Percentiles rank a stretch among this genome's conserved stretches.
Evolutionary conservation across 2,888 invertebrate species (phyloP).

Genomic region (Heterodera filipjevi): DNA sequence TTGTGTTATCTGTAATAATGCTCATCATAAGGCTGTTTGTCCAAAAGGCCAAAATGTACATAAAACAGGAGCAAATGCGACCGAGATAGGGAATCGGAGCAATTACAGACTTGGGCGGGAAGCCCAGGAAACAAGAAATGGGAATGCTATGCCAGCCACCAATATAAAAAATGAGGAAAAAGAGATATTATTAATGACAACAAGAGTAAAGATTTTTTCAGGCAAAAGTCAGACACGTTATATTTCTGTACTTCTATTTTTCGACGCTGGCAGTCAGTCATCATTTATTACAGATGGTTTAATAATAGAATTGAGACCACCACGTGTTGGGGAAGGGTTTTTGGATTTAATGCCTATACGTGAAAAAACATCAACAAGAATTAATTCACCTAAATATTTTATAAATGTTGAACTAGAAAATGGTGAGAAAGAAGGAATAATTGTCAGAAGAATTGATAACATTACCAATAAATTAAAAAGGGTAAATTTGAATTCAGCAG

Average conservation of each 20-base stretch:
- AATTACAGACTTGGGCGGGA: too few relatives aligned
- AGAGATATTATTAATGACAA: too few relatives aligned
- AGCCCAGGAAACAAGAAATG: too few relatives aligned
- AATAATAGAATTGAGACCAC: not conserved
- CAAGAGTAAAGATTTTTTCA: too few relatives aligned
- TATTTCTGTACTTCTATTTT: not conserved
- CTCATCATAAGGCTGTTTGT: not conserved
- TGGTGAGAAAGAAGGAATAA: not conserved
- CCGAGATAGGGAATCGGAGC: not conserved
- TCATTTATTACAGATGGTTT: not conserved
- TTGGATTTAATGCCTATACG: not conserved
- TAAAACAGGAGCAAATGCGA: not conserved
- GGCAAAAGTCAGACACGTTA: not conserved
- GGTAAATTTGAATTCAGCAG: too few relatives aligned
- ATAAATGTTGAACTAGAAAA: slow-evolving; percentile 6
- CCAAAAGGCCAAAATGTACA: not conserved
- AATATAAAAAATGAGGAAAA: too few relatives aligned
- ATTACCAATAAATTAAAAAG: too few relatives aligned
- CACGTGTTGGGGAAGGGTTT: not conserved
- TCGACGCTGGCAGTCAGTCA: not conserved
- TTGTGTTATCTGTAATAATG: not conserved
- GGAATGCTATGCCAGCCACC: too few relatives aligned
- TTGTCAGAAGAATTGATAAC: too few relatives aligned
- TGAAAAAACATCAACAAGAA: not conserved
- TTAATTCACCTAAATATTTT: not conserved